Evolutionary conservation across 2,797 vertebrate genomes (phyloP).

Genomic region (Myripristis jacobus): DNA sequence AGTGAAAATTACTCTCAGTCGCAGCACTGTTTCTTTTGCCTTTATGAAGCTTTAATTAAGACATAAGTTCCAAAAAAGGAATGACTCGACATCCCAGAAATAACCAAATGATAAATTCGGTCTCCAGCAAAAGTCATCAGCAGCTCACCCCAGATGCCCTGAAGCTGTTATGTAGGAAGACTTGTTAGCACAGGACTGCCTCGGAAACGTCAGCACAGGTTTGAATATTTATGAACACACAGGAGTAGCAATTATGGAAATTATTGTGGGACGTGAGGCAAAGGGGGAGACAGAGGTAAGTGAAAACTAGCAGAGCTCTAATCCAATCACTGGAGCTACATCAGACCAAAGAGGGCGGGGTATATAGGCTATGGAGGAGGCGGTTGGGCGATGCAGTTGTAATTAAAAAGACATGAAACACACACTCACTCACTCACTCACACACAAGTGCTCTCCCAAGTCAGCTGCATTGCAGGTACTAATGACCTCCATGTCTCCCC

Average conservation of each 20-base stretch:
- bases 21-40: constrained; percentile 14
- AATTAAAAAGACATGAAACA: background rate
- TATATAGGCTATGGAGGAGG: background rate
- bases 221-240: constrained; percentile 61
- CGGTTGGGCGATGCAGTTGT: background rate
- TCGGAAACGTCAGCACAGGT: constrained; percentile 21
- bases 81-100: constrained; percentile 35
- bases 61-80: constrained; percentile 16
- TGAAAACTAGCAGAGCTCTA: background rate
- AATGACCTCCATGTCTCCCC: constrained; percentile 62
- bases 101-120: constrained; percentile 47
- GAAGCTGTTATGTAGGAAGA: constrained; percentile 20
- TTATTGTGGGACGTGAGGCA: constrained; percentile 20
- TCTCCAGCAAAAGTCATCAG: constrained; percentile 36
- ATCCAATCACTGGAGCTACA: background rate
- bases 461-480: constrained; percentile 72
- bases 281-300: constrained; percentile 16
- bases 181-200: constrained; percentile 35
- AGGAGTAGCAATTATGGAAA: constrained; percentile 43
- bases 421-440: constrained; percentile 19
- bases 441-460: background rate
- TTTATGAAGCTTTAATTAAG: constrained; percentile 20
- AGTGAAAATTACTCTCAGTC: background rate
- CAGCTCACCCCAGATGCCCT: constrained; percentile 23
- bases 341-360: constrained; percentile 5